Base-by-base conservation (phyloP, 2,888 invertebrate species). In the Boloria selene region DNA sequence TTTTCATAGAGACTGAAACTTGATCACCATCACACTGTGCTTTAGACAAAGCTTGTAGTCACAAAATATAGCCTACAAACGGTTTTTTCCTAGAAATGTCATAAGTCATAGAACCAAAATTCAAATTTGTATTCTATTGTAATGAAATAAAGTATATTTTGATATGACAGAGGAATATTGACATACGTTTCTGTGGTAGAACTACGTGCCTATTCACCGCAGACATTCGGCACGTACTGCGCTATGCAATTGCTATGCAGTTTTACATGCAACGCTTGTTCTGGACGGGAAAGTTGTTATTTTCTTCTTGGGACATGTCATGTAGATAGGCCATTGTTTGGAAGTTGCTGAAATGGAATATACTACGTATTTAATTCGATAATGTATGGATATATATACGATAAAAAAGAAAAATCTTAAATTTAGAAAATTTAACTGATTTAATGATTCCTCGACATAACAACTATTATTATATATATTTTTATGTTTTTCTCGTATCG, bases 211-310 rank as follows among this genome's bases (percentile, higher is more conserved):
- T 67, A 70, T 70, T 72, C 70, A 70, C 73, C 73, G 58, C 73
- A 73, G 69, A 70, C 71, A 67, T 70, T 72, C 71, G 69, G 73
- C 74, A 73, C 73, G 72, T 74, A 72, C 70, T 59, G 61, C 60
- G 58, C 68, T 69, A 70, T 69, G 68, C 68, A 70, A 64, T 64
- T 72, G 73, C 70, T 70, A 58, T 31, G 58, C 47, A 58, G 47
- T 58, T 47, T 58, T 58, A 58, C 58, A 58, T 58, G 58, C 58
- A 58, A 58, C 26, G 31, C 26, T 58, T 44, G n/a, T n/a, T 26
- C 47, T 58, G 47, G 45, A 45, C 47, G 26, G 58, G 16, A 44
- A 45, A 58, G 44, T 47, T 47, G 16, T 47, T 58, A 58, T 58
- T 58, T 58, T 58, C 45, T 47, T 47, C 45, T 58, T 58, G 16